Base-by-base conservation (phyloP, 2,888 invertebrate species). In the Heteropelma amictum region DNA sequence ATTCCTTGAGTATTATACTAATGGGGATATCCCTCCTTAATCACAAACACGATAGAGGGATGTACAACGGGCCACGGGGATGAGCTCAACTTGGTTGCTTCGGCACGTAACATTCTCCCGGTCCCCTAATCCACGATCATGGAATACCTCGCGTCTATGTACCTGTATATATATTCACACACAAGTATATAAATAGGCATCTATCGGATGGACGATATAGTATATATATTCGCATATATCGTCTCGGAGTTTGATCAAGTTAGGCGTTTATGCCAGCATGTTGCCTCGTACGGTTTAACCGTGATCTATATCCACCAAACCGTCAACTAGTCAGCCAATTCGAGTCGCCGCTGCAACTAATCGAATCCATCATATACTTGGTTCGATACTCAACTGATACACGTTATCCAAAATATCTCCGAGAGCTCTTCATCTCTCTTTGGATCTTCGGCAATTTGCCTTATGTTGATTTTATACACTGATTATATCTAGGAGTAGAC, bases 241-340 rank as follows among this genome's bases (percentile, higher is more conserved):
- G 71, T 38, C 38, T 53, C 19, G n/a, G 49, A 68, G 56, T 68
- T 68, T 68, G 72, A 76, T 71, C 75, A 53, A 76, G 63, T 76
- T 76, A 38, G 58, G 38, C 68, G 45, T 76, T 72, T 56, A 38
- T 64, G 68, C 63, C n/a, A 64, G 51, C 28, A 47, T 53, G 76
- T 56, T 51, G 30, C 40, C 67, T 49, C 53, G 68, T 60, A 38
- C 45, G 47, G 45, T 63, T 51, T 58, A 40, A 51, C 30, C 12
- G 28, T 19, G 7, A 33, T 23, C 35, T 28, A 28, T 30, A 28
- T 40, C 19, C 21, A 33, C 17, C 7, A 7, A 26, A 19, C 23
- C 65, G 30, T 51, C 38, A 54, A 21, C 26, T 30, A 72, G 72
- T 49, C 69, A 65, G 53, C 30, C 45, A 60, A 63, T 58, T 58